phyloP scores from a whole-genome alignment of 2,797 vertebrate genomes.

The Pipistrellus kuhlii region DNA sequence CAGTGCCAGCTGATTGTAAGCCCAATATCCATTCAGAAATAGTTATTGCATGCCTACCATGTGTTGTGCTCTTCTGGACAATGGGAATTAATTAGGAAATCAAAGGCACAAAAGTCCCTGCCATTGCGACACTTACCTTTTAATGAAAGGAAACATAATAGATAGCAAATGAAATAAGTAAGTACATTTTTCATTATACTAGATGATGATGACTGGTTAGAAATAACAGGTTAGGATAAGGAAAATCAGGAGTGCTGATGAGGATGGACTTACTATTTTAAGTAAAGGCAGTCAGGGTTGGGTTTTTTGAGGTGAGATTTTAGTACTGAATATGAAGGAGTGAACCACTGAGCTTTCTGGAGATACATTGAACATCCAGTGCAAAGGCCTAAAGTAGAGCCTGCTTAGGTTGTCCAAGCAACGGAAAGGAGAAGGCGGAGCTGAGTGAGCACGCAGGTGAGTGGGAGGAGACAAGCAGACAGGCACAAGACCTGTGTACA shows the following conservation, averaged over 20 bases:
- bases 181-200: constrained; percentile 20
- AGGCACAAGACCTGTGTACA: neutral
- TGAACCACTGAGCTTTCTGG: neutral
- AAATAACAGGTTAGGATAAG: neutral
- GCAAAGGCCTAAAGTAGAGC: neutral
- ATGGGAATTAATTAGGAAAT: constrained; percentile 41
- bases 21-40: neutral
- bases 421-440: neutral
- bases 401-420: neutral
- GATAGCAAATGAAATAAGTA: constrained; percentile 8
- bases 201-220: neutral
- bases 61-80: neutral
- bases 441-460: neutral
- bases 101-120: constrained; percentile 14
- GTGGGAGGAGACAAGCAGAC: neutral
- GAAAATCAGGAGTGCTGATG: neutral
- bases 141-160: neutral
- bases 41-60: neutral
- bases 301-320: neutral
- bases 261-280: neutral
- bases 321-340: neutral
- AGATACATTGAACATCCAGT: neutral
- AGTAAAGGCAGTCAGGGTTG: neutral
- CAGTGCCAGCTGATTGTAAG: neutral
- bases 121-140: constrained; percentile 2